phyloP scores from a whole-genome alignment of 2,888 invertebrate genomes.

The Helobdella robusta region DNA sequence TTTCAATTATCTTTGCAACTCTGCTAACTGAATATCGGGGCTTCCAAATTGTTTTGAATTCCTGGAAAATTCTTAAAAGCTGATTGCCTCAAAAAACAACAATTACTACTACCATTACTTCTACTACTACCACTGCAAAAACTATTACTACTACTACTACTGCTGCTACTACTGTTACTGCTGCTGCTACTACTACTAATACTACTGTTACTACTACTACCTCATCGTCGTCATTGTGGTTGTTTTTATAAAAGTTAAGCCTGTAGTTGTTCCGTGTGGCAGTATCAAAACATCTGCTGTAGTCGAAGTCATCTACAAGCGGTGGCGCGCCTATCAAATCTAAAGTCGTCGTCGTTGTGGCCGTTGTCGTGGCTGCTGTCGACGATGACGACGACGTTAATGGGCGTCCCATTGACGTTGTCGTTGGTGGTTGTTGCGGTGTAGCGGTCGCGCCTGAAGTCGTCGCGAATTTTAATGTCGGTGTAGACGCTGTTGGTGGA shows the following conservation, averaged over 20 bases:
- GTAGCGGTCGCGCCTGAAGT: neutral
- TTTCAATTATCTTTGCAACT: no score
- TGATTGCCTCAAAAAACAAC: no score
- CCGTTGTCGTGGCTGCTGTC: neutral
- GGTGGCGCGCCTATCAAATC: slow-evolving; percentile 22
- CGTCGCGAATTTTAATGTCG: neutral
- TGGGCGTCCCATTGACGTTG: neutral
- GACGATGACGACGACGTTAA: neutral
- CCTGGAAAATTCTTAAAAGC: no score
- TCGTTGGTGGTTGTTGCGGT: neutral
- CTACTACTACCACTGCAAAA: no score
- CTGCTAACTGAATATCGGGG: no score
- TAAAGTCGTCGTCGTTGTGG: slow-evolving; percentile 11
- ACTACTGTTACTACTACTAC: no score
- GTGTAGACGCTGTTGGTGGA: no score
- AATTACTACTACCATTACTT: no score
- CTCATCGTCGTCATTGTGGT: neutral
- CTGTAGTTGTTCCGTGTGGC: slow-evolving; percentile 5
- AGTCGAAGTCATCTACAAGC: slow-evolving; percentile 19
- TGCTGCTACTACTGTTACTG: no score
- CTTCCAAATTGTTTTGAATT: no score
- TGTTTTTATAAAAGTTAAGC: neutral
- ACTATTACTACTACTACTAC: no score
- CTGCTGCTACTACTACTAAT: no score
- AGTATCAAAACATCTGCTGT: neutral